These are phyloP conservation scores for Alsophila aescularia DNA, from an alignment of 2,888 invertebrate genomes.

Conservation along the genomic window DNA sequence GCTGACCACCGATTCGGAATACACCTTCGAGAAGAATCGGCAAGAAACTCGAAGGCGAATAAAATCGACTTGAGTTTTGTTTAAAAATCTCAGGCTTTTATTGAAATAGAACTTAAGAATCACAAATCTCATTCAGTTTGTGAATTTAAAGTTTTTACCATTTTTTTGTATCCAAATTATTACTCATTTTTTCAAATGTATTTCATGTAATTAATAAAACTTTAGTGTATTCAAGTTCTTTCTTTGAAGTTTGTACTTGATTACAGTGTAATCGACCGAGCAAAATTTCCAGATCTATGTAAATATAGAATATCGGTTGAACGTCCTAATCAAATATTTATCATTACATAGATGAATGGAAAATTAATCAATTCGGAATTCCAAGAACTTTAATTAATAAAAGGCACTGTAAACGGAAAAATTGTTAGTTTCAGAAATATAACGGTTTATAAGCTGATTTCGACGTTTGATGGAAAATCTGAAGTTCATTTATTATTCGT, in stretches of 20 bases:
- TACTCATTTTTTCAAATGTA: background rate
- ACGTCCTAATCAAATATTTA: slow-evolving; percentile 30
- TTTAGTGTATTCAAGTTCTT: slow-evolving; percentile 7
- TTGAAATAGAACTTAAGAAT: too few species aligned
- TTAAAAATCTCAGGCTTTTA: too few species aligned
- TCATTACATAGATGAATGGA: slow-evolving; percentile 1
- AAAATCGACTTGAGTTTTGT: too few species aligned
- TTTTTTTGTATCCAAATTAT: too few species aligned
- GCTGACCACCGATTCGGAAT: too few species aligned
- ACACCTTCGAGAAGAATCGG: too few species aligned
- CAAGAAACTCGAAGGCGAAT: too few species aligned
- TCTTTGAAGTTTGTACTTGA: slow-evolving; percentile 6
- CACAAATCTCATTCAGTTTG: too few species aligned
- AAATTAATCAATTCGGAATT: slow-evolving; percentile 12
- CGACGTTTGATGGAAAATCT: slow-evolving; percentile 9
- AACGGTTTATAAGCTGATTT: slow-evolving; percentile 2
- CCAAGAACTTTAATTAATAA: slow-evolving; percentile 1
- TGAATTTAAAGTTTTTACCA: too few species aligned
- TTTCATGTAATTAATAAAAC: background rate
- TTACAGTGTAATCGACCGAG: slow-evolving; percentile 17
- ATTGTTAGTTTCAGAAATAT: slow-evolving; percentile 10
- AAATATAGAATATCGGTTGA: slow-evolving; percentile 14
- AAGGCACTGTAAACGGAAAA: background rate
- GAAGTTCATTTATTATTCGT: slow-evolving; percentile 18
- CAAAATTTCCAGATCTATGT: slow-evolving; percentile 5